phyloP scores from a whole-genome alignment of 2,113 vertebrate species.

The Garra rufa region DNA sequence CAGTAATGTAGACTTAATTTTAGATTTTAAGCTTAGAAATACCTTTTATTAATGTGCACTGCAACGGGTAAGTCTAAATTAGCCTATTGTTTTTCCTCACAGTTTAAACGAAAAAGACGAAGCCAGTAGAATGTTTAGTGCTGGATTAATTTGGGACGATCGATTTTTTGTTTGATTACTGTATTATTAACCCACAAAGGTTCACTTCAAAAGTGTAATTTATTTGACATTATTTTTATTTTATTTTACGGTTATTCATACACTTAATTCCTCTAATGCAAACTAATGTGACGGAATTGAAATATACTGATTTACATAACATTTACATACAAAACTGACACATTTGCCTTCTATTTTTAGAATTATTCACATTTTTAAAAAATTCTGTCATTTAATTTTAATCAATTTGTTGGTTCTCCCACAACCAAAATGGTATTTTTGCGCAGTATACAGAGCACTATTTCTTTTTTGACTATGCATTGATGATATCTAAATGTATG shows the following conservation, averaged over 20 bases:
- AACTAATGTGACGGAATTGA: neutral
- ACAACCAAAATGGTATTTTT: neutral
- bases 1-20: slow-evolving; percentile 28
- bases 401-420: neutral
- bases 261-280: neutral
- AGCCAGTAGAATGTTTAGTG: neutral
- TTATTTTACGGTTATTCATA: neutral
- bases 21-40: slow-evolving; percentile 27
- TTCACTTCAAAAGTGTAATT: neutral
- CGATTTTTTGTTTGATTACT: neutral
- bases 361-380: neutral
- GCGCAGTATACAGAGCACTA: neutral
- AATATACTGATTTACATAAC: neutral
- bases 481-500: neutral
- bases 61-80: neutral
- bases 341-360: neutral
- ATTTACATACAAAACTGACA: neutral
- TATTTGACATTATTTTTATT: too few relatives aligned
- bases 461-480: neutral
- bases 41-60: neutral
- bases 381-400: neutral
- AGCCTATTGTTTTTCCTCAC: neutral
- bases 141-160: neutral
- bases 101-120: neutral
- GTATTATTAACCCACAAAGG: neutral